Evolutionary conservation across 2,888 invertebrate species (phyloP).

Genomic region (Pollenia labialis): DNA sequence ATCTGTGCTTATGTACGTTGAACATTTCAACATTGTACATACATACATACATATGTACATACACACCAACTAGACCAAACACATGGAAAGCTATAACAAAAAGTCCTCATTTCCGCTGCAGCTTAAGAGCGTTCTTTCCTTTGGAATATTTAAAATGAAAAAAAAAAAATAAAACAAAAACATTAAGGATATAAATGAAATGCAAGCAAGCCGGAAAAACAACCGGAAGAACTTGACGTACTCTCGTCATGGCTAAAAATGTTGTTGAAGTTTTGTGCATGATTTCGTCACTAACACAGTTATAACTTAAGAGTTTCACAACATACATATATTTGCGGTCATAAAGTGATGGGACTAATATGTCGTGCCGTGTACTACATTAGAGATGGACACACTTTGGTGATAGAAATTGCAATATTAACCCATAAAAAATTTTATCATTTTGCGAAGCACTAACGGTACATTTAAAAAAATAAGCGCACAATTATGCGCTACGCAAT

Average conservation of each 20-base stretch:
- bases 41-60: background rate
- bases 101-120: constrained; percentile 80
- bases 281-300: background rate
- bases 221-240: constrained; percentile 65
- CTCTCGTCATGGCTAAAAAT: constrained; percentile 47
- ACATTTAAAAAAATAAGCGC: too few relatives aligned
- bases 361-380: background rate
- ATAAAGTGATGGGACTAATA: constrained; percentile 21
- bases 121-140: constrained; percentile 80
- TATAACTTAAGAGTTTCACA: background rate
- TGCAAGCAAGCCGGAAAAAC: constrained; percentile 28
- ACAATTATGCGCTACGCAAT: too few relatives aligned
- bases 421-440: too few relatives aligned
- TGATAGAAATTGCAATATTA: too few relatives aligned
- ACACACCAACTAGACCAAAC: background rate
- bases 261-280: constrained; percentile 33
- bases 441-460: too few relatives aligned
- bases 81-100: constrained; percentile 75
- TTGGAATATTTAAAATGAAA: constrained; percentile 57
- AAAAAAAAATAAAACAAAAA: constrained; percentile 40
- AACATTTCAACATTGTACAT: too few relatives aligned
- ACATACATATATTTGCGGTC: constrained; percentile 16
- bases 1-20: too few relatives aligned
- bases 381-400: background rate
- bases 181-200: constrained; percentile 36